Evolutionary conservation across 2,888 invertebrate species (phyloP).

Genomic region (Prosopocoilus inquinatus): DNA sequence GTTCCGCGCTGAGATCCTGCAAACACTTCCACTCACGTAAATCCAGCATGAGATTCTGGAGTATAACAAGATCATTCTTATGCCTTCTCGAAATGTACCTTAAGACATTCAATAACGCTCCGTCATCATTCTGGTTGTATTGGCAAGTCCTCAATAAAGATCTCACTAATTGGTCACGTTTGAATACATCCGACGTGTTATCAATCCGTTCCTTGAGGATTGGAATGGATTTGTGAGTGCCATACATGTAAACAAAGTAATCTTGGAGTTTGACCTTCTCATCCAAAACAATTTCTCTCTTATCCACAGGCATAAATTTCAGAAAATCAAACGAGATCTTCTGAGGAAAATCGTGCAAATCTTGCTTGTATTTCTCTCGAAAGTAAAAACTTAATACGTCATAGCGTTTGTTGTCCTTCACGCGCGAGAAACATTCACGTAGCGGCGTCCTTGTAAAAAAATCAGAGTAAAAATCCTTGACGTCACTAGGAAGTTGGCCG

Average conservation of each 20-base stretch:
- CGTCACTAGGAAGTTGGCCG: conserved; percentile 1
- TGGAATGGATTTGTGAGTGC: conserved; percentile 7
- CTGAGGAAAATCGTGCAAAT: conserved; percentile 3
- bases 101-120: conserved; percentile 2
- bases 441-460: not conserved
- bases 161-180: not conserved
- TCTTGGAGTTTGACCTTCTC: conserved; percentile 7
- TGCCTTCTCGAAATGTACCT: not conserved
- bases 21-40: not conserved
- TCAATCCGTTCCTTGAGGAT: conserved; percentile 7
- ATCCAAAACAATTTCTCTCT: conserved; percentile 8
- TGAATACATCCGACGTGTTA: not conserved
- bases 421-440: not conserved
- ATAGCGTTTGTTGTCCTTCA: not conserved
- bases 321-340: not conserved
- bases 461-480: not conserved
- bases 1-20: not conserved
- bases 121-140: conserved; percentile 1
- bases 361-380: conserved; percentile 5
- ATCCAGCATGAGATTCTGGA: not conserved
- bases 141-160: conserved; percentile 1
- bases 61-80: conserved; percentile 7
- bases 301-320: conserved; percentile 1
- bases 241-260: conserved; percentile 3
- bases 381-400: conserved; percentile 5